Base-by-base conservation (phyloP, 92 coral and sea anemone species). In the Paramuricea clavata region DNA sequence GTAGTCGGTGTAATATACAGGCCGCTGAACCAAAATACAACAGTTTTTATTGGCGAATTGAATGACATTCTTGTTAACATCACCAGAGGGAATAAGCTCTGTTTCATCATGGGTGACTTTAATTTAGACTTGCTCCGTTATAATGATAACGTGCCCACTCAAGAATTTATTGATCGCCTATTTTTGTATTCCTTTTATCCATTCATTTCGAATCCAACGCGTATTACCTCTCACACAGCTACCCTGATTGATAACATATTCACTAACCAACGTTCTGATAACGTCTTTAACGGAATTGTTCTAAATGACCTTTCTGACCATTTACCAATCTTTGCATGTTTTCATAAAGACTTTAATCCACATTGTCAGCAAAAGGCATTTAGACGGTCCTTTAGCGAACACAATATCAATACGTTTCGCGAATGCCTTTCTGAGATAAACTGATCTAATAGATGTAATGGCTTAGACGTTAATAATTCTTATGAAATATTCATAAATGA, bases 241-340 rank as follows among this genome's bases (percentile, higher is more conserved):
- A n/a, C 86, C 2, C 52, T 81, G 23, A 61, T 81, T 26, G 86
- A 81, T 64, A 81, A 81, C 36, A 81, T 34, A 31, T 64, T 81
- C 50, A 81, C 77, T 19, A 81, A 81, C 75, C 75, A 81, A 22
- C 21, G 57, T 9, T 54, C 21, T 13, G 33, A 62, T 21, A 61
- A 19, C 36, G 41, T 59, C 33, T 35, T 32, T 25, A 59, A 81
- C 12, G 74, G 89, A 50, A 74, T 86, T 64, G 54, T 86, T 11
- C 41, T 86, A n/a, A 86, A 59, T 77, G 85, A 86, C 61, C 62
- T 86, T 30, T 86, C 85, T 52, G 89, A 86, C 54, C 80, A 86
- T 70, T 81, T 79, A 0, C 86, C 90, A 12, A 41, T 86, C 10
- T 86, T 86, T 69, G 85, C 89, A 42, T 76, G 61, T 75, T 50